Percentiles rank a stretch among this genome's conserved stretches.
Conservation (phyloP, 2,113 vertebrate genomes). For the Merops nubicus region DNA sequence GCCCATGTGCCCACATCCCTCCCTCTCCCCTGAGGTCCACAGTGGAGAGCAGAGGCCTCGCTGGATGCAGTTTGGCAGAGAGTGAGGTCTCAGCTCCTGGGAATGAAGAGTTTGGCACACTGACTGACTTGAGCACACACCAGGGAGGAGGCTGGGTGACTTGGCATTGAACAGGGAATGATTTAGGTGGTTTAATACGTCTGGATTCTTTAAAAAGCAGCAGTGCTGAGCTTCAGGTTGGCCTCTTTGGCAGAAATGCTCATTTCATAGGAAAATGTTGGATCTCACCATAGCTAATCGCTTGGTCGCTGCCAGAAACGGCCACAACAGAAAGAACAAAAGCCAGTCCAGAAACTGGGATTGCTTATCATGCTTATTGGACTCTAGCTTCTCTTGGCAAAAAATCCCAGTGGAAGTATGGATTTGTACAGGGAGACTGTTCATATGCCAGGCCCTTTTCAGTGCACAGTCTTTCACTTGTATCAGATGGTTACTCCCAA, state of each 20-base stretch:
- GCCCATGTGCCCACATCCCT: not conserved
- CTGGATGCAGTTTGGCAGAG: not conserved
- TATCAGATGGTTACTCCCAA: not conserved
- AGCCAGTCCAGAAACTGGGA: not conserved
- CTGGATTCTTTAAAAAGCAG: slow-evolving; percentile 17
- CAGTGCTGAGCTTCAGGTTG: not conserved
- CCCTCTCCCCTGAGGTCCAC: not conserved
- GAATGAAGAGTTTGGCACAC: not conserved
- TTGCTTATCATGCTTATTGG: not conserved
- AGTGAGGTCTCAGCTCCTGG: not conserved
- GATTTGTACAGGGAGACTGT: not conserved
- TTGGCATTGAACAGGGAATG: not conserved
- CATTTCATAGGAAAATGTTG: not conserved
- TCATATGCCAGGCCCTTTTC: not conserved
- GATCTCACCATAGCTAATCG: not conserved
- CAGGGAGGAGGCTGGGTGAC: not conserved
- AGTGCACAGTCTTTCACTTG: not conserved
- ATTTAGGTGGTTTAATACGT: not conserved
- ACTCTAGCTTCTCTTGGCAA: not conserved
- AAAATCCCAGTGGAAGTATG: not conserved
- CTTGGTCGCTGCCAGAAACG: not conserved
- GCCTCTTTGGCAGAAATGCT: not conserved
- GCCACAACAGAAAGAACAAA: not conserved
- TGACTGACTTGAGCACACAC: not conserved
- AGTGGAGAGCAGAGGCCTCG: not conserved